Conservation (phyloP, 2,888 invertebrate species). For the Trichopoda pennipes region DNA sequence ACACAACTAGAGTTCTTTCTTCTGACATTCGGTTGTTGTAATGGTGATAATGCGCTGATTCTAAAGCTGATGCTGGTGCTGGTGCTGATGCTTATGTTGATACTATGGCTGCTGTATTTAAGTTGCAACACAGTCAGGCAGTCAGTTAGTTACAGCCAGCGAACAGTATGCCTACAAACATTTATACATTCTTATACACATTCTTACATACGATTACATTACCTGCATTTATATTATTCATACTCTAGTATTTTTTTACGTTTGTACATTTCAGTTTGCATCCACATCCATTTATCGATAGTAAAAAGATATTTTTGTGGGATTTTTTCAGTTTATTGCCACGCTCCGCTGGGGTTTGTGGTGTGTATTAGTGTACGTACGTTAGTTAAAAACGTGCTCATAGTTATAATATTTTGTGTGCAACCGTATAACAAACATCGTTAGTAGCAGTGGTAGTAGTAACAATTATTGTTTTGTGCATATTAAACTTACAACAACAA, state of each 20-base stretch:
- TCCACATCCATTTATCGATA: conserved; percentile 68
- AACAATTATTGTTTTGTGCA: conserved; percentile 42
- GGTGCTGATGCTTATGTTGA: conserved; percentile 1
- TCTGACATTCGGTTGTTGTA: conserved; percentile 50
- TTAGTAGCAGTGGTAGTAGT: background rate
- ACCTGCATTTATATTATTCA: conserved; percentile 11
- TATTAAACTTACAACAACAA: conserved; percentile 38
- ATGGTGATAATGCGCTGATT: conserved; percentile 57
- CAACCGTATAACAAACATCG: conserved; percentile 11
- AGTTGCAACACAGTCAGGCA: conserved; percentile 38
- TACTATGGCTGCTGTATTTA: conserved; percentile 13
- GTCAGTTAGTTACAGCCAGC: no score
- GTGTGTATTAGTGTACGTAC: conserved; percentile 68
- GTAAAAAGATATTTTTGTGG: conserved; percentile 69
- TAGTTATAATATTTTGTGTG: conserved; percentile 28
- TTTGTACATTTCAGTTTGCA: conserved; percentile 49
- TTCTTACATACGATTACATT: no score
- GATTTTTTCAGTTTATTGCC: conserved; percentile 73
- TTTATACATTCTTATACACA: background rate
- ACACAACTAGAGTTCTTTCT: conserved; percentile 34
- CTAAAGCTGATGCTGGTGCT: background rate
- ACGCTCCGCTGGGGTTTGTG: conserved; percentile 78
- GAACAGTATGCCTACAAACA: conserved; percentile 8
- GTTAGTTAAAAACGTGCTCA: conserved; percentile 61
- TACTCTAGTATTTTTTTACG: conserved; percentile 7